Evolutionary conservation across 1,140 invertebrate genomes (phyloP), one percentile per base, ranked within the genome.

Genomic region (Eueides isabella): DNA sequence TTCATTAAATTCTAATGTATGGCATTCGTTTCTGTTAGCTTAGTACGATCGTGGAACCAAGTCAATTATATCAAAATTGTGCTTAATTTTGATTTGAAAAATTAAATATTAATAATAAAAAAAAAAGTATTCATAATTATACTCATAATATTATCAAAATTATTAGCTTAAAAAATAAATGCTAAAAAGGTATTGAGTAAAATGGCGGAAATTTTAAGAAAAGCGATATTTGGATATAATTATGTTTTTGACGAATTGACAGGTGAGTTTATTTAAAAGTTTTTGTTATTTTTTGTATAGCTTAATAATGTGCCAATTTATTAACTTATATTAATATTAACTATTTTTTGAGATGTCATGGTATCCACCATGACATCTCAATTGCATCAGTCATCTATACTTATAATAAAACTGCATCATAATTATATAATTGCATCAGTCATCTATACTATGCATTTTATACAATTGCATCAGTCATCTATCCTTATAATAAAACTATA

Each of bases 141-240:
- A 38, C 31, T 33, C 11, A 33, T 33, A n/a, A n/a, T n/a, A n/a
- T n/a, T n/a, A n/a, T n/a, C n/a, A n/a, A 33, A 33, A 33, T 16
- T 19, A 6, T 48, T 19, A n/a, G n/a, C 19, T 38, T 38, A 38
- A 7, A n/a, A 9, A 48, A 23, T 19, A 48, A 48, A 48, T 48
- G n/a, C 19, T n/a, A 48, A n/a, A 48, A 19, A 48, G 7, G 7
- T n/a, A 9, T 23, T 48, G 7, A 6, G 41, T 7, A 76, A 76
- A 68, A 89, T 89, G 87, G 79, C 83, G 5, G 63, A 76, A 23
- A 66, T 89, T 19, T 64, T 87, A 30, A 76, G 71, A 70, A 82
- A 81, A 64, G 14, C 80, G 5, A 81, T 71, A 71, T 30, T 74
- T 1, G 80, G 73, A 29, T 89, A 87, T 26, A 44, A 81, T 26